phyloP scores from a whole-genome alignment of 2,888 invertebrate genomes.

The Euplexia lucipara region DNA sequence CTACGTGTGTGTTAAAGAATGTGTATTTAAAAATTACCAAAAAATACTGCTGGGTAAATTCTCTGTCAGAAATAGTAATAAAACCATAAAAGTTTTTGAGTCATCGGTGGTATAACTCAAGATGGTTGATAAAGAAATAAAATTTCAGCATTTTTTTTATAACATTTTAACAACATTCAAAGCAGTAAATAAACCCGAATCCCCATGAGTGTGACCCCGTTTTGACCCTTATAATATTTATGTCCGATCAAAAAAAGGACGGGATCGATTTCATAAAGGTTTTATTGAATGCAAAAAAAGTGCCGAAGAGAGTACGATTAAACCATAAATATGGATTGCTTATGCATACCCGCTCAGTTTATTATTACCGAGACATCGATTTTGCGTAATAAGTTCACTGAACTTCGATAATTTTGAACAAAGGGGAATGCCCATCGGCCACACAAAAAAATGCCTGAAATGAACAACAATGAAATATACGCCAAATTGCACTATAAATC shows the following conservation, averaged over 20 bases:
- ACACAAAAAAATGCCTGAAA: too few species aligned
- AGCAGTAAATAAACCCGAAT: slow-evolving; percentile 21
- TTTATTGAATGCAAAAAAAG: slow-evolving; percentile 49
- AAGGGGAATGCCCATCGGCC: too few species aligned
- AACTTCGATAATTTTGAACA: slow-evolving; percentile 7
- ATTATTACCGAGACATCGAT: background rate
- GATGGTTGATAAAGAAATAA: slow-evolving; percentile 39
- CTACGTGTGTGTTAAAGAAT: too few species aligned
- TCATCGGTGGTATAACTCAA: slow-evolving; percentile 11
- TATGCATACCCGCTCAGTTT: background rate
- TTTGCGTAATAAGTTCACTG: slow-evolving; percentile 20
- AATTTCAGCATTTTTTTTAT: slow-evolving; percentile 22
- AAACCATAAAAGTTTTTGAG: background rate
- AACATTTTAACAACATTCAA: slow-evolving; percentile 37
- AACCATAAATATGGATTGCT: slow-evolving; percentile 33
- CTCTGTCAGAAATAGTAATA: too few species aligned
- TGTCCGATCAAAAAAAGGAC: slow-evolving; percentile 48
- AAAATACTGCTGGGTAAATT: too few species aligned
- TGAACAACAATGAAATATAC: too few species aligned
- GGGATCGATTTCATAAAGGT: slow-evolving; percentile 35
- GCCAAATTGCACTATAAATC: too few species aligned
- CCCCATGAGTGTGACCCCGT: slow-evolving; percentile 15
- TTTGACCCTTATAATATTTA: slow-evolving; percentile 48
- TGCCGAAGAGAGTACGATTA: slow-evolving; percentile 24
- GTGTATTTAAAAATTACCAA: too few species aligned